phyloP scores from a whole-genome alignment of 2,888 invertebrate genomes.

The Cerceris ruficornis region DNA sequence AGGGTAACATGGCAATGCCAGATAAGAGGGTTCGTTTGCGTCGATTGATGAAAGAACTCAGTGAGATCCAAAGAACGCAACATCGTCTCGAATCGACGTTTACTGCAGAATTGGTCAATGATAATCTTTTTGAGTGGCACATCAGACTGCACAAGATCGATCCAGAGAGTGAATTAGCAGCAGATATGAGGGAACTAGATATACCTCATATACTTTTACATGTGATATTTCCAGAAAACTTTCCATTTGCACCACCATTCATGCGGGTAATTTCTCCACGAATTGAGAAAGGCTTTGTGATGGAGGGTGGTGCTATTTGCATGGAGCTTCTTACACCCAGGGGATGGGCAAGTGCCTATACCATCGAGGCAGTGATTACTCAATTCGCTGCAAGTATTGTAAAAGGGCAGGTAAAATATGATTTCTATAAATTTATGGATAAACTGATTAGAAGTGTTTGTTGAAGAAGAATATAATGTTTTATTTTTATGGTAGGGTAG shows the following conservation, averaged over 20 bases:
- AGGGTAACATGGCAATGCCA: constrained; percentile 60
- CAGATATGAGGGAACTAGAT: constrained; percentile 90
- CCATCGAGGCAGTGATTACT: constrained; percentile 93
- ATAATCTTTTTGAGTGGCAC: constrained; percentile 94
- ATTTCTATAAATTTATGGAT: neutral
- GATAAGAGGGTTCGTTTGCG: constrained; percentile 88
- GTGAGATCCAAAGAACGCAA: constrained; percentile 90
- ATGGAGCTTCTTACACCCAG: constrained; percentile 94
- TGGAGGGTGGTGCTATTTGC: constrained; percentile 95
- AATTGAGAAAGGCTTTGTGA: constrained; percentile 93
- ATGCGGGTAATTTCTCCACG: constrained; percentile 87
- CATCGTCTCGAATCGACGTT: constrained; percentile 89
- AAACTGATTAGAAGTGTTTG: neutral
- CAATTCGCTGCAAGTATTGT: constrained; percentile 94
- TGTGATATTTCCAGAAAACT: constrained; percentile 93
- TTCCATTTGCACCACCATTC: constrained; percentile 94
- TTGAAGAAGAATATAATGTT: neutral
- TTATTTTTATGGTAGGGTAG: constrained; percentile 83
- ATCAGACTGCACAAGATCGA: constrained; percentile 91
- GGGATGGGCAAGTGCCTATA: constrained; percentile 94
- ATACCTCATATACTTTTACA: constrained; percentile 90
- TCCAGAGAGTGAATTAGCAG: constrained; percentile 91
- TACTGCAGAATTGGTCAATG: constrained; percentile 92
- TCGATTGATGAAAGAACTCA: constrained; percentile 92
- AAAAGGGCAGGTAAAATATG: constrained; percentile 87